phyloP scores from a whole-genome alignment of 1,140 invertebrate genomes.

The Gonatopus flavifemur region DNA sequence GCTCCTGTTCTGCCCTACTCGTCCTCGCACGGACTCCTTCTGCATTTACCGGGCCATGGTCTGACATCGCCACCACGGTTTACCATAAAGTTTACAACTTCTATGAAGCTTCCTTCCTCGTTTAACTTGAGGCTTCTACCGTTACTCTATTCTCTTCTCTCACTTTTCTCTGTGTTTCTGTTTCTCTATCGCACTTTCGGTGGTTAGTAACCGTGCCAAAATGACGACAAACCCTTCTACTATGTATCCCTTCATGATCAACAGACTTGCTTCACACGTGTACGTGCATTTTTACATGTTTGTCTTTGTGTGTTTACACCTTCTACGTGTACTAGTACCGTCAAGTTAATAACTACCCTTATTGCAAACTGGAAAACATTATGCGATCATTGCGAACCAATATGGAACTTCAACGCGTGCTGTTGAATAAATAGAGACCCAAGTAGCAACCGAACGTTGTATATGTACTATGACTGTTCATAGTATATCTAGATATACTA shows the following conservation, averaged over 20 bases:
- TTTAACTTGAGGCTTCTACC: too few species aligned
- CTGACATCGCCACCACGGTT: constrained; percentile 41
- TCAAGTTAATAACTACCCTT: constrained; percentile 19
- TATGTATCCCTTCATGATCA: constrained; percentile 28
- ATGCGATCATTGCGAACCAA: constrained; percentile 25
- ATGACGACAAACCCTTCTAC: constrained; percentile 37
- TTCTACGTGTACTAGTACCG: neutral
- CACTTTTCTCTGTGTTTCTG: too few species aligned
- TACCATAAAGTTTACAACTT: constrained; percentile 52
- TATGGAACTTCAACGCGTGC: too few species aligned
- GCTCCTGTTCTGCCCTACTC: neutral
- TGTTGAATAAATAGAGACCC: too few species aligned
- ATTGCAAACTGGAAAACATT: constrained; percentile 24
- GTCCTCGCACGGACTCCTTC: constrained; percentile 28
- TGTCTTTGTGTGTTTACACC: neutral
- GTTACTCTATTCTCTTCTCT: too few species aligned
- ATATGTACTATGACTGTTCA: too few species aligned
- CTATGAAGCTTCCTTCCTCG: constrained; percentile 35
- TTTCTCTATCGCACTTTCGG: too few species aligned
- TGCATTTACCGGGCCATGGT: constrained; percentile 43
- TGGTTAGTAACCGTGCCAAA: constrained; percentile 37
- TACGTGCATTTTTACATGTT: neutral
- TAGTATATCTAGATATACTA: too few species aligned
- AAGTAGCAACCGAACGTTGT: too few species aligned
- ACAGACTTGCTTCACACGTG: constrained; percentile 14